Base-by-base conservation (phyloP, 2,888 invertebrate genomes). In the Tridacna crocea region DNA sequence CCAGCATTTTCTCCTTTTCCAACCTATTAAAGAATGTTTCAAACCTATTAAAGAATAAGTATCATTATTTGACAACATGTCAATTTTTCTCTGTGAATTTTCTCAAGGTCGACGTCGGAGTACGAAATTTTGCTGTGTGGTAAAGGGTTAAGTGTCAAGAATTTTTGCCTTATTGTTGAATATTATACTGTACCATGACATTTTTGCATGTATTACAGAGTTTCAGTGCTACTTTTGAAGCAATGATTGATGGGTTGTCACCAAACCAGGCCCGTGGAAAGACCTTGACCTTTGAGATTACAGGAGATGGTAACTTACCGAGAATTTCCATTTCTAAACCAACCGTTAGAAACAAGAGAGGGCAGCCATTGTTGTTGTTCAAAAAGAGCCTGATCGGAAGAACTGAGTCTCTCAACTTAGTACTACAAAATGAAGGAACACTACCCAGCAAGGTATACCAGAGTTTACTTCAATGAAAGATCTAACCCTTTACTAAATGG, bases 291-390 rank as follows among this genome's bases (percentile, higher is more conserved):
- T 94, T 94, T 90, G 94, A 94, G 83, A 83, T 94, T 36, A 84
- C 89, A 10, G 95, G 95, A 15, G 94, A 94, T 65, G 94, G 94
- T 19, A 94, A 94, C 85, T 89, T 95, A 65, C 95, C 95, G 0
- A 86, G 94, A 24, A 92, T 95, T 72, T 89, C 88, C 26, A 91
- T 94, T 12, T 77, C 85, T 51, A 93, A 93, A 80, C 94, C 95
- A 13, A 89, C 90, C 12, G 89, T 93, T 1, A 89, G 94, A 65
- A 94, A 94, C 88, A 94, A 94, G 91, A 91, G 92, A 74, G 94
- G 94, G 75, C 94, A 94, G 83, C 92, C 94, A 13, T 78, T 94
- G 78, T 83, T 94, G 77, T 87, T 94, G 63, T 94, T 94, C 87
- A 93, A 93, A 87, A 91, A 90, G 75, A 92, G 88, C 74, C 90